These are phyloP conservation scores for Thysanoteuthis rhombus DNA, from an alignment of 2,888 invertebrate genomes.

Conservation along the genomic window DNA sequence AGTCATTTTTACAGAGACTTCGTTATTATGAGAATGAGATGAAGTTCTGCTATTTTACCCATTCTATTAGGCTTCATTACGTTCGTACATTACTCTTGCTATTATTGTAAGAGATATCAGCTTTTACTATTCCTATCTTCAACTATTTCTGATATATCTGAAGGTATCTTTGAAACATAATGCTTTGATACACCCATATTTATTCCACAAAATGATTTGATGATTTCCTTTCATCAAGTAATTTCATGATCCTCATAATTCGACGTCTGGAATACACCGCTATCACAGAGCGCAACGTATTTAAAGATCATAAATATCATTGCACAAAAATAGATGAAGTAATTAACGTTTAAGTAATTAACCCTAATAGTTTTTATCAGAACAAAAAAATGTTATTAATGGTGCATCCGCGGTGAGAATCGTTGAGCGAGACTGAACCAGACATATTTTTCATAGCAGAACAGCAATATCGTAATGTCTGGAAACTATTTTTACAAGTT, in stretches of 20 bases:
- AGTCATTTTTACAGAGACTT: background rate
- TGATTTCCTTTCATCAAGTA: background rate
- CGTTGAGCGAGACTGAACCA: background rate
- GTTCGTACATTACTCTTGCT: background rate
- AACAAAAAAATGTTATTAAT: background rate
- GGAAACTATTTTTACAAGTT: background rate
- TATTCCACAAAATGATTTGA: background rate
- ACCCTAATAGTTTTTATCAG: background rate
- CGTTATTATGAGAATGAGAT: background rate
- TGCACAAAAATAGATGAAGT: background rate
- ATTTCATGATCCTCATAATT: background rate
- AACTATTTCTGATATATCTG: background rate
- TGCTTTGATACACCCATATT: background rate
- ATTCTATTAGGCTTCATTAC: background rate
- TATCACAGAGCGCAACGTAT: background rate
- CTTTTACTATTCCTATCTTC: background rate
- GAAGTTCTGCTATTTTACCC: too few species aligned
- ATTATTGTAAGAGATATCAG: background rate
- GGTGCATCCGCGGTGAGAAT: background rate
- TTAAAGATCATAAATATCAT: background rate
- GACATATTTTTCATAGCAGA: background rate
- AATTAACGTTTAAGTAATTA: background rate
- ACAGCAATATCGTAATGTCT: background rate
- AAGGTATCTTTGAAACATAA: background rate
- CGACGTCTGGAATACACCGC: background rate